These are phyloP conservation scores for Emmelina monodactyla DNA, from an alignment of 2,888 invertebrate species.

Conservation along the genomic window DNA sequence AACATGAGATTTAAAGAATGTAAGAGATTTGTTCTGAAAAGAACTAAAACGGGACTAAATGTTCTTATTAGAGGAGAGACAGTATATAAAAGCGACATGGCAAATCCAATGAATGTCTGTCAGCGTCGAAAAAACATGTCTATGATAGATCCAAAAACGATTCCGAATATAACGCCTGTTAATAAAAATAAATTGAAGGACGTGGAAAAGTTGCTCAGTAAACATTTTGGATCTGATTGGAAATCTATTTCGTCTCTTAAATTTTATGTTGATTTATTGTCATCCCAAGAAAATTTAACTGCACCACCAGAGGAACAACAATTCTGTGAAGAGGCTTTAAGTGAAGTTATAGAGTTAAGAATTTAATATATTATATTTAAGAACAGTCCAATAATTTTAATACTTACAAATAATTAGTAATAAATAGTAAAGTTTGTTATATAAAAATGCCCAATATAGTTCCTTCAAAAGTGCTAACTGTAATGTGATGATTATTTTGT, in stretches of 20 bases:
- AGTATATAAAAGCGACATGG: background rate
- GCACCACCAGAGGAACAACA: conserved; percentile 1
- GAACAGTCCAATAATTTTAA: background rate
- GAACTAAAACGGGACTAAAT: background rate
- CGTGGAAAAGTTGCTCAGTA: conserved; percentile 2
- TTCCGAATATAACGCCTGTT: background rate
- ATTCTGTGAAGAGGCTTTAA: background rate
- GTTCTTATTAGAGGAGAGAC: conserved; percentile 2
- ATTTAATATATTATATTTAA: background rate
- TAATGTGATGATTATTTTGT: background rate
- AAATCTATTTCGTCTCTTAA: background rate
- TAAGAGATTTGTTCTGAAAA: conserved; percentile 1
- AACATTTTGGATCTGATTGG: conserved; percentile 2
- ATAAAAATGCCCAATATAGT: background rate
- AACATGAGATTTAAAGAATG: conserved; percentile 1
- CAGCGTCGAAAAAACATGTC: background rate
- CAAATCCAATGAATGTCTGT: background rate
- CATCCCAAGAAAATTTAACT: background rate
- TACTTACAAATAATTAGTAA: background rate
- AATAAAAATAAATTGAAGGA: conserved; percentile 4
- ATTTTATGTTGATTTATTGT: background rate
- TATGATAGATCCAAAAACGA: background rate
- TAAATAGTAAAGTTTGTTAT: background rate
- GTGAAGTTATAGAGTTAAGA: background rate
- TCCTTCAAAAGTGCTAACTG: background rate